Conservation (phyloP, 2,888 invertebrate species). For the Mellilla xanthometata region DNA sequence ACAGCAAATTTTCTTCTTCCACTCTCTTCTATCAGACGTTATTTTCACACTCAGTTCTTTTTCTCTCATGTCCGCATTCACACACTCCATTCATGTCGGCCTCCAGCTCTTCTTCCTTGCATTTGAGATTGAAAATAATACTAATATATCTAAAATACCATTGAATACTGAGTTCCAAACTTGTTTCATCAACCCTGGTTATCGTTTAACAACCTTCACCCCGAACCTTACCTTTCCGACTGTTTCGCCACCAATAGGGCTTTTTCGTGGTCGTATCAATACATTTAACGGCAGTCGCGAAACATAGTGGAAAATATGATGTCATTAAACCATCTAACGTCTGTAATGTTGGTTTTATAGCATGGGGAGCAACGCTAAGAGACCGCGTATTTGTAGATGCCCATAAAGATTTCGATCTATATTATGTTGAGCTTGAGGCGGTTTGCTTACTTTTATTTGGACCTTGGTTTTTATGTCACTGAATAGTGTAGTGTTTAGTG, state of each 20-base stretch:
- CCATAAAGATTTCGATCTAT: constrained; percentile 38
- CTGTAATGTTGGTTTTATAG: constrained; percentile 48
- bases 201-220: no score
- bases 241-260: constrained; percentile 26
- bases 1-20: no score
- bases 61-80: no score
- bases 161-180: no score
- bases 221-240: constrained; percentile 12
- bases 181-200: no score
- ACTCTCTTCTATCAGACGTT: no score
- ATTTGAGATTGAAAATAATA: no score
- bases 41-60: no score
- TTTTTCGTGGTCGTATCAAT: constrained; percentile 42
- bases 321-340: constrained; percentile 48
- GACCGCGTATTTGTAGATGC: constrained; percentile 34
- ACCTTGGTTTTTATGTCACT: constrained; percentile 15
- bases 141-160: no score
- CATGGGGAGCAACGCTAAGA: constrained; percentile 30
- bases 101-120: no score
- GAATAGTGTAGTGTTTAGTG: constrained; percentile 14
- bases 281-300: constrained; percentile 45
- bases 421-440: constrained; percentile 30
- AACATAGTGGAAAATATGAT: constrained; percentile 54
- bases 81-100: no score
- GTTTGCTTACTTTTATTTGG: constrained; percentile 26